Evolutionary conservation across 2,888 invertebrate species (phyloP).

Genomic region (Drosophila algonquin): DNA sequence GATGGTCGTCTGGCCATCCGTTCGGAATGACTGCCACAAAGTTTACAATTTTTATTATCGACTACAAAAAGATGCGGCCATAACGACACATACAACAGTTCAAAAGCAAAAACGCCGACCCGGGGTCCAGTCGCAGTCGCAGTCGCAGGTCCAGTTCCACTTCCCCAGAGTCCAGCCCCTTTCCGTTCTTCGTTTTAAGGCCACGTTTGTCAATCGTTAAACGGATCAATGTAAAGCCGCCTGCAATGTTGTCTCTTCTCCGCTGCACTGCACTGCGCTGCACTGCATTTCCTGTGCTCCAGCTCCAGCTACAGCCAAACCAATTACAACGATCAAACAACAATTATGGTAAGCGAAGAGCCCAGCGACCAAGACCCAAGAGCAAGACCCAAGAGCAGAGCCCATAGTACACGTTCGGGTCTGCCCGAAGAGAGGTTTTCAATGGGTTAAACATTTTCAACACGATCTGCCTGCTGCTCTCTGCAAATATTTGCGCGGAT

Average conservation of each 20-base stretch:
- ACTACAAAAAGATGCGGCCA: slow-evolving; percentile 55
- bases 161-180: slow-evolving; percentile 53
- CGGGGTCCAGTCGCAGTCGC: slow-evolving; percentile 9
- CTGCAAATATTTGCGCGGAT: slow-evolving; percentile 80
- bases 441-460: slow-evolving; percentile 63
- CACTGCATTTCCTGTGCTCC: slow-evolving; percentile 70
- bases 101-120: slow-evolving; percentile 40
- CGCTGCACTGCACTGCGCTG: not conserved
- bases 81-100: slow-evolving; percentile 46
- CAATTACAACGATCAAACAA: slow-evolving; percentile 80
- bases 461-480: slow-evolving; percentile 75
- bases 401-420: no score
- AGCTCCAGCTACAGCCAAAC: slow-evolving; percentile 57
- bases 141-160: slow-evolving; percentile 37
- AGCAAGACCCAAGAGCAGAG: no score
- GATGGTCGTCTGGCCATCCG: slow-evolving; percentile 2
- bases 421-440: slow-evolving; percentile 30
- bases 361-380: no score
- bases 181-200: slow-evolving; percentile 4
- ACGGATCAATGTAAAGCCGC: slow-evolving; percentile 77
- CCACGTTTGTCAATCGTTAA: slow-evolving; percentile 76
- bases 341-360: slow-evolving; percentile 65
- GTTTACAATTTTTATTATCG: slow-evolving; percentile 75
- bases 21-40: slow-evolving; percentile 43
- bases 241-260: slow-evolving; percentile 43